These are phyloP conservation scores for Brachypodius melanocephalos DNA, from an alignment of 2,113 vertebrate species.

Conservation along the genomic window DNA sequence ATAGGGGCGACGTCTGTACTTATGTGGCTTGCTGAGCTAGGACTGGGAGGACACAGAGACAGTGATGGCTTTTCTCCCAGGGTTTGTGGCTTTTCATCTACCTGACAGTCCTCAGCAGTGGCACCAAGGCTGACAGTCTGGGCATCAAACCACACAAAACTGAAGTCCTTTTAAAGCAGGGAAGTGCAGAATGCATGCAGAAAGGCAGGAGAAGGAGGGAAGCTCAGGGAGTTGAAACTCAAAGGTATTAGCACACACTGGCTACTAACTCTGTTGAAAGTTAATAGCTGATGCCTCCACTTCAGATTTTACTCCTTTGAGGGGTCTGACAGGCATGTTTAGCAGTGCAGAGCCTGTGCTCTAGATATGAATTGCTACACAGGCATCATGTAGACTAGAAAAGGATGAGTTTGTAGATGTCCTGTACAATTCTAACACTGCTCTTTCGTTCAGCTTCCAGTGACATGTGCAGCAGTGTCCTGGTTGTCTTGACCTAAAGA, in stretches of 20 bases:
- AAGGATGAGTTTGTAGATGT: background rate
- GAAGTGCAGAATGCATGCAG: background rate
- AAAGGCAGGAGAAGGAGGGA: background rate
- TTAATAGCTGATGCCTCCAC: background rate
- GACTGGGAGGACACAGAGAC: background rate
- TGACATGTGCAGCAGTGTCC: background rate
- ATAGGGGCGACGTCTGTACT: background rate
- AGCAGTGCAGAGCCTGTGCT: background rate
- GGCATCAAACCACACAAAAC: background rate
- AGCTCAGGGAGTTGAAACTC: background rate
- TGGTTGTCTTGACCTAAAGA: constrained; percentile 16
- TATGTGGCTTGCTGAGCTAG: background rate
- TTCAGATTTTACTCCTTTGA: background rate
- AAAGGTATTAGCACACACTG: background rate
- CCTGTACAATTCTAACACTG: background rate
- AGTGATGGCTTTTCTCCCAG: background rate
- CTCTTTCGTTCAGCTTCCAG: background rate
- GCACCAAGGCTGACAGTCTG: background rate
- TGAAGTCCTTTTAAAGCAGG: background rate
- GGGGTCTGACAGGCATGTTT: background rate
- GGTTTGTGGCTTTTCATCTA: background rate
- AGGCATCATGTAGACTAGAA: background rate
- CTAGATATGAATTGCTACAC: background rate
- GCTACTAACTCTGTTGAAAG: background rate
- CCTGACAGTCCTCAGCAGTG: background rate